A percentile compares a stretch with the other conserved stretches of the same genome.
Conservation (phyloP, 2,113 vertebrate genomes). For the Pelecanus crispus region DNA sequence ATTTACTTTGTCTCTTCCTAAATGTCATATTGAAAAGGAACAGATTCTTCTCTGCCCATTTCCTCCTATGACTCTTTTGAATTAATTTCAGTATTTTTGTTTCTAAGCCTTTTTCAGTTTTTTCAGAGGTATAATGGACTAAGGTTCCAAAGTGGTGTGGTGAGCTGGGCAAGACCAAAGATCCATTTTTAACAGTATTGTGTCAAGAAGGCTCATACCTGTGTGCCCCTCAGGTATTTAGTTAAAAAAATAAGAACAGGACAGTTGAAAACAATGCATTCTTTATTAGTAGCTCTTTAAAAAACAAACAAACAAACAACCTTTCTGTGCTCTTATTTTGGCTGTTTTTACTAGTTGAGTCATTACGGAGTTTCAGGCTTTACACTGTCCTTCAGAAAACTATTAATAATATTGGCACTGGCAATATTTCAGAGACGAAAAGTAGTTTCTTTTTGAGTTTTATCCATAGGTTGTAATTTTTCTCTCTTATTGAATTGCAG, state of each 20-base stretch:
- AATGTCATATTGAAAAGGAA: slow-evolving; percentile 28
- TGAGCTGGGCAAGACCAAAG: neutral
- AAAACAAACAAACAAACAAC: neutral
- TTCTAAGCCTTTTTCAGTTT: slow-evolving; percentile 2
- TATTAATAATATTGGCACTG: neutral
- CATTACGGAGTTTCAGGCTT: neutral
- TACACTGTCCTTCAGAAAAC: neutral
- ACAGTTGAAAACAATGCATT: neutral
- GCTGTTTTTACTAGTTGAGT: neutral
- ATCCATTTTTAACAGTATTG: neutral
- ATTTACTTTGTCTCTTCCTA: slow-evolving; percentile 36
- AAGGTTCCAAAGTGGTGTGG: neutral
- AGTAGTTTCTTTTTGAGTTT: neutral
- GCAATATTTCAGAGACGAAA: neutral
- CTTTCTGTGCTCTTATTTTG: neutral
- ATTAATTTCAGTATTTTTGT: neutral
- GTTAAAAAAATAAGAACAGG: neutral
- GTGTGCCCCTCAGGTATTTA: neutral
- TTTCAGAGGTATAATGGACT: neutral
- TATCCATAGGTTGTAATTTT: neutral
- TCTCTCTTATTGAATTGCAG: neutral
- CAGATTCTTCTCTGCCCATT: slow-evolving; percentile 1
- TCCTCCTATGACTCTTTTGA: neutral
- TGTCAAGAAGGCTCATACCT: neutral
- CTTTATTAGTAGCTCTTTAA: neutral